phyloP scores from a whole-genome alignment of 2,113 vertebrate species.

The Phrynosoma blainvillii region DNA sequence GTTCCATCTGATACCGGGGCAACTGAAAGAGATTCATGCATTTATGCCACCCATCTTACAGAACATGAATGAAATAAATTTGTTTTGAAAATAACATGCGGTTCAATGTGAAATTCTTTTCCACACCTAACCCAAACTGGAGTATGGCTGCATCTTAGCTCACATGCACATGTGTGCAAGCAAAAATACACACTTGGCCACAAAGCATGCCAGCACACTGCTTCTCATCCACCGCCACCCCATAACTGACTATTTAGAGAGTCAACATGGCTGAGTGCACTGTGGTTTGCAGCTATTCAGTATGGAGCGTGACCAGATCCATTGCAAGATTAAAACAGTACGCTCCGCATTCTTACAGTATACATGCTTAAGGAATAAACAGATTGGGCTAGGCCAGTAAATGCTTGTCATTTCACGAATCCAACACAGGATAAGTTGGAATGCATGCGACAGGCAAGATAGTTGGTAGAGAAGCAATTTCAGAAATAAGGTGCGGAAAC shows the following conservation, averaged over 20 bases:
- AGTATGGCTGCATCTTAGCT: neutral
- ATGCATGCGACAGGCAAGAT: too few species aligned
- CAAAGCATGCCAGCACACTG: neutral
- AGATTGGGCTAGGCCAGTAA: neutral
- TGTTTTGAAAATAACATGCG: too few species aligned
- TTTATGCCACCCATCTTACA: too few species aligned
- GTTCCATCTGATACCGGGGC: too few species aligned
- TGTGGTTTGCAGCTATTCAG: neutral
- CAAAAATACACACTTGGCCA: fast-evolving
- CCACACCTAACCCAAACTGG: too few species aligned
- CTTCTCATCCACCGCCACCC: neutral
- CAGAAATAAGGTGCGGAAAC: fast-evolving
- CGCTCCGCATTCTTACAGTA: neutral
- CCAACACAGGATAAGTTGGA: neutral
- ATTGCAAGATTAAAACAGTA: neutral
- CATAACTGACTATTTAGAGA: neutral
- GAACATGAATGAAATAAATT: too few species aligned
- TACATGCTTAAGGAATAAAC: neutral
- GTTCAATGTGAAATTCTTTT: too few species aligned
- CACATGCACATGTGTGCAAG: too few species aligned
- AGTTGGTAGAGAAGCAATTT: too few species aligned
- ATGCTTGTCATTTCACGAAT: neutral
- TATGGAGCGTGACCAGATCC: neutral
- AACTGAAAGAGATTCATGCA: too few species aligned
- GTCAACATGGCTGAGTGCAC: neutral